phyloP scores from a whole-genome alignment of 2,797 vertebrate species.

The Chiloscyllium punctatum region DNA sequence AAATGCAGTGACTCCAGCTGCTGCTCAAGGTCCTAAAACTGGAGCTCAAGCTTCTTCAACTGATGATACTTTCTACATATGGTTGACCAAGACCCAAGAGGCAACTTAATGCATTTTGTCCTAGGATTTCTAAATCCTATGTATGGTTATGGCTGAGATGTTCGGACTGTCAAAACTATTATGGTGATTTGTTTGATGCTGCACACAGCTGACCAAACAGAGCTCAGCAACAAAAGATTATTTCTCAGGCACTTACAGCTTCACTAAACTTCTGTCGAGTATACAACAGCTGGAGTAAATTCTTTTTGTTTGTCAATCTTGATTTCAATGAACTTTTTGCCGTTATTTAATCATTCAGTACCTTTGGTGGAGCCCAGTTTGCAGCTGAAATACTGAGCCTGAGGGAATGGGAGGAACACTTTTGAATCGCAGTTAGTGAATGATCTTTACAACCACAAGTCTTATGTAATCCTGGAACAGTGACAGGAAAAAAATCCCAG shows the following conservation, averaged over 20 bases:
- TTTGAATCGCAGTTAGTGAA: neutral
- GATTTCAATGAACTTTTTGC: neutral
- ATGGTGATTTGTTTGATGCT: neutral
- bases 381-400: slow-evolving; percentile 20
- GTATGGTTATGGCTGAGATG: neutral
- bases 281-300: neutral
- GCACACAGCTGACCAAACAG: neutral
- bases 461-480: neutral
- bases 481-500: neutral
- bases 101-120: neutral
- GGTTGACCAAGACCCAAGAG: neutral
- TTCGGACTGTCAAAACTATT: neutral
- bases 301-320: neutral
- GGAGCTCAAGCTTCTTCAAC: neutral
- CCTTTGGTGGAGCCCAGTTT: neutral
- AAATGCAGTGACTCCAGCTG: neutral
- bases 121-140: neutral
- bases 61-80: neutral
- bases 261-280: neutral
- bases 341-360: neutral
- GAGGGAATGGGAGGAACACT: neutral
- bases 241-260: neutral
- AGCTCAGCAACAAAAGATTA: neutral
- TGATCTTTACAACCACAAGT: neutral
- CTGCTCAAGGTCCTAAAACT: neutral